Evolutionary conservation across 2,797 vertebrate genomes (phyloP).

Genomic region (Paratrypauchen microcephalus): DNA sequence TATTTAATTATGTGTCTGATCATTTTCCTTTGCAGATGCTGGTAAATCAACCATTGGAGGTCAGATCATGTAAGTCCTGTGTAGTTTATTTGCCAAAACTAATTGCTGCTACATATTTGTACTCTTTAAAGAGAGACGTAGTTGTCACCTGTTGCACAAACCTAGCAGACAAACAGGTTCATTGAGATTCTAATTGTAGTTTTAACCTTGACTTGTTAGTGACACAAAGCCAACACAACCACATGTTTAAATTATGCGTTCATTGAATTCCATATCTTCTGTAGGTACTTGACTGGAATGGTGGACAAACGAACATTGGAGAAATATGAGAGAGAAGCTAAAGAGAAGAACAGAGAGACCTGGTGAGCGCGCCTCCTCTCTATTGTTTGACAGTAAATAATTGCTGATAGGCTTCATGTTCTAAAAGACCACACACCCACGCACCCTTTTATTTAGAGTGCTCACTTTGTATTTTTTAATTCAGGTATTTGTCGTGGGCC

Average conservation of each 20-base stretch:
- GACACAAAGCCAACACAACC: neutral
- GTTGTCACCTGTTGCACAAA: slow-evolving; percentile 4
- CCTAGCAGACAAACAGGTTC: neutral
- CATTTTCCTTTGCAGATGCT: slow-evolving; percentile 80
- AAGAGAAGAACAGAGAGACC: slow-evolving; percentile 99
- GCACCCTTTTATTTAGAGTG: neutral
- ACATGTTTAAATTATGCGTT: neutral
- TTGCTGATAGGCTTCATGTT: slow-evolving; percentile 6
- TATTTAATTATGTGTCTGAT: neutral
- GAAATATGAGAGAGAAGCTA: slow-evolving; percentile 98
- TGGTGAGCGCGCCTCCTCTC: slow-evolving; percentile 78
- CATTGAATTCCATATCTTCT: neutral
- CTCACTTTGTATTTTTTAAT: slow-evolving; percentile 3
- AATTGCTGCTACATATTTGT: neutral
- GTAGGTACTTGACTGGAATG: slow-evolving; percentile 98
- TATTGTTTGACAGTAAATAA: neutral
- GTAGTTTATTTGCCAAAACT: neutral
- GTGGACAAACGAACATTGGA: slow-evolving; percentile 99
- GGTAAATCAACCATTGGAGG: slow-evolving; percentile 99
- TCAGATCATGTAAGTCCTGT: slow-evolving; percentile 93
- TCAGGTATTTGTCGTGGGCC: slow-evolving; percentile 98
- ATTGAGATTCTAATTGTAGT: slow-evolving; percentile 1
- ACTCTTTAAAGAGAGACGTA: neutral
- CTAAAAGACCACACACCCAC: neutral
- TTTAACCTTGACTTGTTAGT: neutral